Evolutionary conservation across 92 coral and sea anemone genomes (phyloP), one percentile per base, ranked within the genome.

Genomic region (Scolanthus callimorphus): DNA sequence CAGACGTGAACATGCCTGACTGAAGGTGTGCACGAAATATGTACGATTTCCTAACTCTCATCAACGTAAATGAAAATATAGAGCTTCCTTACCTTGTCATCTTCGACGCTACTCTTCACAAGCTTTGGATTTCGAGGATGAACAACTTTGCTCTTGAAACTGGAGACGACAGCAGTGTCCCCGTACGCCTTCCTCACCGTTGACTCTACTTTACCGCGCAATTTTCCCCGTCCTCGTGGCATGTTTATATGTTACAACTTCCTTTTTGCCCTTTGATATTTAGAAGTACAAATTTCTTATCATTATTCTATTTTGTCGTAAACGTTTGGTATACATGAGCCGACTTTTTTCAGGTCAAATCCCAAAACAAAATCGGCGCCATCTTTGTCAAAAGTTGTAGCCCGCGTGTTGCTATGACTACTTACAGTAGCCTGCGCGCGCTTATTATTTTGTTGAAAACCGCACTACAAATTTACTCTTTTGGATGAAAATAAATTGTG

Each of bases 51-150:
- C n/a, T n/a, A n/a, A n/a, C n/a, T n/a, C n/a, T n/a, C n/a, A n/a
- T n/a, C n/a, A n/a, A n/a, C n/a, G n/a, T n/a, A n/a, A n/a, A n/a
- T n/a, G n/a, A n/a, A n/a, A n/a, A 34, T 6, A 34, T 34, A 34
- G 8, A 34, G 41, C 15, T 34, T 15, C 51, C 19, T 24, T 67
- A 89, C 99, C 95, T 94, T 94, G 62, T 94, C 99, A 66, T 89
- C 94, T 41, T 78, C 94, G 30, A 80, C 62, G 37, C 78, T 49
- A 48, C 84, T 96, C 57, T 81, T 83, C 0, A 94, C 89, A 49
- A 94, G 97, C 59, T 94, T 94, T 15, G 99, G 99, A 68, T 94
- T 94, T 58, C 96, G 82, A 12, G 99, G 99, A 74, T 80, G 86
- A 20, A 85, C 86, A 66, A 94, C 99, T 61, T 81, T 85, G 75